phyloP scores from a whole-genome alignment of 1,140 invertebrate genomes.

The Anadara kagoshimensis region DNA sequence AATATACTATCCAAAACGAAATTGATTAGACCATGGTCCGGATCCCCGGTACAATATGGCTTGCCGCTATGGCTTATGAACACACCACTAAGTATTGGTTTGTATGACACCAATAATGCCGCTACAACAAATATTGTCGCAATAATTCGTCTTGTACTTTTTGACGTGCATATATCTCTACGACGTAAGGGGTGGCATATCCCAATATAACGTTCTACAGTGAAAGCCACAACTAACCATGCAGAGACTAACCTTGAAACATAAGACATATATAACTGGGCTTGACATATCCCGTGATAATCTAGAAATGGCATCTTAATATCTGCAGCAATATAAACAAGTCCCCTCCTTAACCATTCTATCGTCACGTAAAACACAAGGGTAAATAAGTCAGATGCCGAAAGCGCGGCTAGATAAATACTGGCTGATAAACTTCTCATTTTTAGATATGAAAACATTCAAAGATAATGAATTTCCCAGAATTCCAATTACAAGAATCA shows the following conservation, averaged over 20 bases:
- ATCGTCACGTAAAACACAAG: constrained; percentile 52
- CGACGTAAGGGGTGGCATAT: constrained; percentile 80
- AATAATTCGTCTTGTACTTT: constrained; percentile 32
- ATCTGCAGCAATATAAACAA: constrained; percentile 33
- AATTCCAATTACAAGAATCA: constrained; percentile 58
- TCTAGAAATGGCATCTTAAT: constrained; percentile 39
- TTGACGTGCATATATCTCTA: constrained; percentile 37
- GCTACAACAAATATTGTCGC: constrained; percentile 16
- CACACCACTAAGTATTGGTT: constrained; percentile 46
- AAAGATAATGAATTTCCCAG: constrained; percentile 63
- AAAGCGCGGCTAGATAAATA: constrained; percentile 53
- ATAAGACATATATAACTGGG: constrained; percentile 55
- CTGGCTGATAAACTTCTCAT: constrained; percentile 64
- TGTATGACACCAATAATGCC: constrained; percentile 36
- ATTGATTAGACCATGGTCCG: constrained; percentile 38
- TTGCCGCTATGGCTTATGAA: constrained; percentile 19
- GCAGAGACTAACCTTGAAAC: constrained; percentile 57
- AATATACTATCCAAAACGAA: constrained; percentile 59
- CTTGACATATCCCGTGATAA: constrained; percentile 5
- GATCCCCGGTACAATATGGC: constrained; percentile 40
- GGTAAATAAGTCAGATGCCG: constrained; percentile 48
- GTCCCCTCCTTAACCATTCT: constrained; percentile 55
- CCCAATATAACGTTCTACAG: constrained; percentile 83
- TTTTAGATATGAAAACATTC: constrained; percentile 59
- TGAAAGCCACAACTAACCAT: constrained; percentile 63